phyloP scores from a whole-genome alignment of 2,888 invertebrate species.

The Drosophila lacicola region DNA sequence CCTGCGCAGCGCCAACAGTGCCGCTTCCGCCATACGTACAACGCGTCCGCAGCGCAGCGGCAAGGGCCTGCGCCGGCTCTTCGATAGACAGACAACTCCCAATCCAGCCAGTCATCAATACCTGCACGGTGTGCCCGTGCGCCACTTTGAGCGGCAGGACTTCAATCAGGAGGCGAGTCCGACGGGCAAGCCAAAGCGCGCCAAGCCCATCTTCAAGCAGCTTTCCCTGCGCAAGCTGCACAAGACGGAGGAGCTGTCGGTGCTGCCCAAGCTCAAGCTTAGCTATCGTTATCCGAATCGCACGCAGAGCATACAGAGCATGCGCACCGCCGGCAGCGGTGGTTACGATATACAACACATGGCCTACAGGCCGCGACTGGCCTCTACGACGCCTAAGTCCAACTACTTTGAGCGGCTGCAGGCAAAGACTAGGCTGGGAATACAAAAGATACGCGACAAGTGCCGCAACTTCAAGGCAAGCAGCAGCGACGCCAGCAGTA shows the following conservation, averaged over 20 bases:
- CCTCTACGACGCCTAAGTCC: constrained; percentile 52
- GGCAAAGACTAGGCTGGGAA: constrained; percentile 83
- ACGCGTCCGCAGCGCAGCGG: constrained; percentile 52
- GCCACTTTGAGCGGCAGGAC: constrained; percentile 83
- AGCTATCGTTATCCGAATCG: constrained; percentile 84
- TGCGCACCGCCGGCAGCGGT: constrained; percentile 60
- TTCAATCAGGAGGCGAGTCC: constrained; percentile 45
- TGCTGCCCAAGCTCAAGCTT: constrained; percentile 80
- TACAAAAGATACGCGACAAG: constrained; percentile 84
- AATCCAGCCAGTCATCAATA: constrained; percentile 61
- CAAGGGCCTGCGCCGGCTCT: constrained; percentile 72
- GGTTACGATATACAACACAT: constrained; percentile 68
- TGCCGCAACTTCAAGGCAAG: constrained; percentile 81
- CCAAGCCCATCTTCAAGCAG: constrained; percentile 77
- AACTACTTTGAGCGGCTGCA: constrained; percentile 84
- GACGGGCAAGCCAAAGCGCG: constrained; percentile 40
- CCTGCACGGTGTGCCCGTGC: constrained; percentile 80
- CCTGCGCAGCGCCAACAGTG: constrained; percentile 66
- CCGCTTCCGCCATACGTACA: constrained; percentile 27
- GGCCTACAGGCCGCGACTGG: constrained; percentile 53
- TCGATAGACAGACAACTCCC: constrained; percentile 51
- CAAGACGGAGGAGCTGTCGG: constrained; percentile 49
- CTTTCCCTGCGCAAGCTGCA: constrained; percentile 75
- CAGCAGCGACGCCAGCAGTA: constrained; percentile 33
- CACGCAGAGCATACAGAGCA: constrained; percentile 80